Percentiles rank a stretch among this genome's conserved stretches.
Evolutionary conservation across 1,140 invertebrate genomes (phyloP).

Genomic region (Holotrichia oblita): DNA sequence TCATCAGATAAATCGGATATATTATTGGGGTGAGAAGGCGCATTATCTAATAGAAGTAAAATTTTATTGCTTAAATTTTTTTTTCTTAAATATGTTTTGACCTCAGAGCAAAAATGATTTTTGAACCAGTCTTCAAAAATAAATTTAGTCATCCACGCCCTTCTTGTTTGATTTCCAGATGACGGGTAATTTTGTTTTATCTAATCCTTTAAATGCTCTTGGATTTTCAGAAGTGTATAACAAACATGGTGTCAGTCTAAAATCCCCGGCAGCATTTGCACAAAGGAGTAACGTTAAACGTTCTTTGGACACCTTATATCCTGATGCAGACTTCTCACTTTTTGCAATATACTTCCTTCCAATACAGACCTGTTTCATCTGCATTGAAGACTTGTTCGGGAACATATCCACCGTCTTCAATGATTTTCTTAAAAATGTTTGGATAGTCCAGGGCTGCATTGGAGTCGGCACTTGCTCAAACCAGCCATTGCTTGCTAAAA

Average conservation of each 20-base stretch:
- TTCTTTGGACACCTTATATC: too few species aligned
- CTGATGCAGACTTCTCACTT: too few species aligned
- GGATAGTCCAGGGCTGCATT: too few species aligned
- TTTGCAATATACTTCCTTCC: too few species aligned
- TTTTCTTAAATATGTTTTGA: neutral
- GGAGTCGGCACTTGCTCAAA: too few species aligned
- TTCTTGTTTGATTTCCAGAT: neutral
- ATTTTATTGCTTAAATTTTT: neutral
- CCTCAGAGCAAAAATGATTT: neutral
- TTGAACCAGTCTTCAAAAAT: neutral
- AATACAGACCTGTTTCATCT: too few species aligned
- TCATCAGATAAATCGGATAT: neutral
- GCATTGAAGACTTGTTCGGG: too few species aligned
- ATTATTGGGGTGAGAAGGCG: neutral
- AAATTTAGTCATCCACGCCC: neutral
- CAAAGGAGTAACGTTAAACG: too few species aligned
- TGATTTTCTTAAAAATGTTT: too few species aligned
- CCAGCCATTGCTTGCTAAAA: too few species aligned
- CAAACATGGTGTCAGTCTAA: neutral
- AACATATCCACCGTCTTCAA: too few species aligned
- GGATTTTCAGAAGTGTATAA: neutral
- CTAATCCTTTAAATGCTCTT: neutral
- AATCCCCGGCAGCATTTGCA: neutral
- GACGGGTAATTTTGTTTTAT: neutral
- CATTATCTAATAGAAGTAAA: neutral